Conservation (phyloP, 2,113 vertebrate genomes). For the Engystomops pustulosus region DNA sequence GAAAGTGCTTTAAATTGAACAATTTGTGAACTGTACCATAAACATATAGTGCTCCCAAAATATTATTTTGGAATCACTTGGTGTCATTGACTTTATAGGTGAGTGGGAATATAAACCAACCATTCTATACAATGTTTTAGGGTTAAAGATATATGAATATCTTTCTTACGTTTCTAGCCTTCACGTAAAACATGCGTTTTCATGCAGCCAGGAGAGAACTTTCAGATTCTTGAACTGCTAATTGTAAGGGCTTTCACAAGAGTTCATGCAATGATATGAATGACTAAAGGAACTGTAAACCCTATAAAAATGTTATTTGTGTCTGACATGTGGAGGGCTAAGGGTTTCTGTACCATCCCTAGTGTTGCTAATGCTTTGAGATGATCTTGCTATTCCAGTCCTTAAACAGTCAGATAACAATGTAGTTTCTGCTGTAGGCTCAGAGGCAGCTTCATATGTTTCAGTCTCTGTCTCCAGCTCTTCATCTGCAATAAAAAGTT, state of each 20-base stretch:
- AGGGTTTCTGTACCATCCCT: constrained; percentile 82
- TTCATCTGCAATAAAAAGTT: constrained; percentile 92
- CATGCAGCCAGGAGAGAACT: constrained; percentile 82
- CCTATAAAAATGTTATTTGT: constrained; percentile 84
- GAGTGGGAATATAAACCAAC: constrained; percentile 70
- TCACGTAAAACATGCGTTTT: constrained; percentile 84
- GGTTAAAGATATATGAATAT: constrained; percentile 68
- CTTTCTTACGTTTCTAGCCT: constrained; percentile 70
- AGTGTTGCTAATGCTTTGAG: constrained; percentile 77
- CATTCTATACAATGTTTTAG: constrained; percentile 56
- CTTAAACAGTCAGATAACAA: constrained; percentile 86
- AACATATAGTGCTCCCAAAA: constrained; percentile 66
- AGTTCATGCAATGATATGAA: constrained; percentile 87
- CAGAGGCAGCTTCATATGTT: constrained; percentile 78
- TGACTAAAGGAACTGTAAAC: constrained; percentile 81
- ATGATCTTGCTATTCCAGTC: constrained; percentile 82
- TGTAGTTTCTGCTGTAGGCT: constrained; percentile 73
- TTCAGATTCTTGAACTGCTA: constrained; percentile 69
- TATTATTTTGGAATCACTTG: constrained; percentile 60
- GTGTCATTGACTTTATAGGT: constrained; percentile 62
- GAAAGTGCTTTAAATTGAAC: constrained; percentile 75
- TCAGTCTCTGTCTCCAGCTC: constrained; percentile 79
- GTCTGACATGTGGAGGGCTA: constrained; percentile 87
- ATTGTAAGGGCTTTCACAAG: constrained; percentile 73
- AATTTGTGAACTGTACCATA: constrained; percentile 66